Percentiles rank a stretch among this genome's conserved stretches.
Evolutionary conservation across 2,888 invertebrate species (phyloP).

Genomic region (Cephus pulcher): DNA sequence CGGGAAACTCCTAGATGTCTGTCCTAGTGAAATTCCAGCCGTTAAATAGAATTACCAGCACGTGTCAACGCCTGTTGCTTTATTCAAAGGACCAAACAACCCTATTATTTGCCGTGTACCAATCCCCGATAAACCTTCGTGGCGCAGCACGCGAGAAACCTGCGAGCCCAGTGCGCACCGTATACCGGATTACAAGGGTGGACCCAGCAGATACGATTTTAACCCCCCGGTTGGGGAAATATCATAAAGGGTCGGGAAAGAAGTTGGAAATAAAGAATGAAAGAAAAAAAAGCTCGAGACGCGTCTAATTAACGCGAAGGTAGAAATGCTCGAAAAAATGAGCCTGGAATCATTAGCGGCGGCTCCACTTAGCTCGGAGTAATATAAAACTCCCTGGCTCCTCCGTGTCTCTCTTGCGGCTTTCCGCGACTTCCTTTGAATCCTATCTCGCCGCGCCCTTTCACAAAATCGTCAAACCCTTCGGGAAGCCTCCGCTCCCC

Average conservation of each 20-base stretch:
- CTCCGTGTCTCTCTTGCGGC: neutral
- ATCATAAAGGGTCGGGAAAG: neutral
- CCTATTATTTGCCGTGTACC: neutral
- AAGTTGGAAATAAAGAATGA: neutral
- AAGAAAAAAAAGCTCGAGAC: neutral
- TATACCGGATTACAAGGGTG: too few species aligned
- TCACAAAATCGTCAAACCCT: neutral
- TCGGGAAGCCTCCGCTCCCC: neutral
- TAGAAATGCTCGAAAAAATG: conserved; percentile 10
- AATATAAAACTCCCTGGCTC: neutral
- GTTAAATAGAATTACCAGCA: neutral
- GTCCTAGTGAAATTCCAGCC: neutral
- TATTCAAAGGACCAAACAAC: neutral
- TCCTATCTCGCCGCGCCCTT: neutral
- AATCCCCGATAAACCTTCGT: neutral
- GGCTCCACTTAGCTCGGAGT: neutral
- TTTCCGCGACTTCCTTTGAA: neutral
- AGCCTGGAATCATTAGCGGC: conserved; percentile 18
- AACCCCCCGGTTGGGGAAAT: neutral
- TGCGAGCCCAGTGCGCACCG: neutral
- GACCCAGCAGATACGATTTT: neutral
- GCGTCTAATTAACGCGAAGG: conserved; percentile 16
- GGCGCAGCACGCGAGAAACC: neutral
- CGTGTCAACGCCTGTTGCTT: neutral
- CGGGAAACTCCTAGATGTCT: neutral